Conservation (phyloP, 2,113 vertebrate species). For the Heteronetta atricapilla region DNA sequence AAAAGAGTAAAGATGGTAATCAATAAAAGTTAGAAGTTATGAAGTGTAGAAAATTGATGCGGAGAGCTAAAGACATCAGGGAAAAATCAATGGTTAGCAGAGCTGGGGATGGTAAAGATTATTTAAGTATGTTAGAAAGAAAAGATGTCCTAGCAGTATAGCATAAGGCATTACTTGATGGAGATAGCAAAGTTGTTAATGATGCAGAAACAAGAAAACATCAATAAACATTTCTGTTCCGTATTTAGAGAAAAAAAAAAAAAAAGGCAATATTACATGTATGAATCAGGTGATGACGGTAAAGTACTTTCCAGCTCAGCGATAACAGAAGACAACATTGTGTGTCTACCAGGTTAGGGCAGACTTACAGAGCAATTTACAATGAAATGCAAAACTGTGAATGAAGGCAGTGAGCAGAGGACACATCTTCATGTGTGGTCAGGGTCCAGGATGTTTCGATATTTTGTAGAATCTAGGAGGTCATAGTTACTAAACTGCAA, state of each 20-base stretch:
- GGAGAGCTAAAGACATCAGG: constrained; percentile 32
- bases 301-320: background rate
- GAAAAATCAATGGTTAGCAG: constrained; percentile 48
- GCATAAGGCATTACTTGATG: background rate
- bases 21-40: constrained; percentile 36
- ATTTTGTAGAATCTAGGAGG: background rate
- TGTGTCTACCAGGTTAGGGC: background rate
- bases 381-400: background rate
- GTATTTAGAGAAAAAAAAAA: background rate
- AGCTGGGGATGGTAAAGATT: constrained; percentile 46
- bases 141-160: constrained; percentile 35
- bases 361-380: background rate
- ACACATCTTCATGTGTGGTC: fast-evolving
- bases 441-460: fast-evolving
- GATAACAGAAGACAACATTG: background rate
- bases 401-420: background rate
- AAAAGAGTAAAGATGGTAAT: background rate
- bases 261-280: background rate
- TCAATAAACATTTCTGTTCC: constrained; percentile 48
- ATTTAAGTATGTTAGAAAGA: constrained; percentile 48
- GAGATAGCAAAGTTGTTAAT: constrained; percentile 39
- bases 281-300: background rate
- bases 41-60: constrained; percentile 51
- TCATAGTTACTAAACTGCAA: background rate
- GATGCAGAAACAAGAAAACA: constrained; percentile 31